Conservation (phyloP, 2,113 vertebrate species). For the Pimephales promelas region DNA sequence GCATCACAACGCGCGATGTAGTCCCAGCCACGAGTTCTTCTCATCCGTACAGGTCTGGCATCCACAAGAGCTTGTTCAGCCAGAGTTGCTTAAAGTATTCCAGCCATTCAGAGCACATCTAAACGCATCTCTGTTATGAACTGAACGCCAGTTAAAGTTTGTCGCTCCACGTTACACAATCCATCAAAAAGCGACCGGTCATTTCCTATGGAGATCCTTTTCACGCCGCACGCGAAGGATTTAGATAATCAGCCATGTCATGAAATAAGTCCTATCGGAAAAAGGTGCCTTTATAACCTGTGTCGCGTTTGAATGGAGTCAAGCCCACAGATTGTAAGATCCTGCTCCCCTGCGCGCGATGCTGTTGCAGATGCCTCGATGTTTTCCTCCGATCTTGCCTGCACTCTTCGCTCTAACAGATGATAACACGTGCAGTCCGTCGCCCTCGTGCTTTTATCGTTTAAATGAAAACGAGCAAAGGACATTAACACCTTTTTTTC, state of each 20-base stretch:
- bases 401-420: neutral
- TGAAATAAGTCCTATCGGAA: neutral
- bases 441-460: neutral
- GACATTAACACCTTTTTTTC: slow-evolving; percentile 48
- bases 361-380: slow-evolving; percentile 37
- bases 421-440: neutral
- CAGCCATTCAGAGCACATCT: neutral
- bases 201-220: slow-evolving; percentile 20
- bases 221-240: neutral
- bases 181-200: slow-evolving; percentile 47
- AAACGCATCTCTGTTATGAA: slow-evolving; percentile 48
- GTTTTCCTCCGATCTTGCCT: neutral
- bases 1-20: slow-evolving; percentile 81
- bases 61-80: slow-evolving; percentile 57
- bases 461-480: neutral
- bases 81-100: slow-evolving; percentile 28
- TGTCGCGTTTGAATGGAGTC: slow-evolving; percentile 2
- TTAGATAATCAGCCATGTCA: slow-evolving; percentile 9
- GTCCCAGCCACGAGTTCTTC: slow-evolving; percentile 62
- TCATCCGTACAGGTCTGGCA: slow-evolving; percentile 56
- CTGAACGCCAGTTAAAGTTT: slow-evolving; percentile 63
- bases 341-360: slow-evolving; percentile 16
- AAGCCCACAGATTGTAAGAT: slow-evolving; percentile 6
- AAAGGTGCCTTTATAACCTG: neutral
- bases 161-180: slow-evolving; percentile 63